Conservation (phyloP, 1,140 invertebrate genomes). For the Vanessa tameamea region DNA sequence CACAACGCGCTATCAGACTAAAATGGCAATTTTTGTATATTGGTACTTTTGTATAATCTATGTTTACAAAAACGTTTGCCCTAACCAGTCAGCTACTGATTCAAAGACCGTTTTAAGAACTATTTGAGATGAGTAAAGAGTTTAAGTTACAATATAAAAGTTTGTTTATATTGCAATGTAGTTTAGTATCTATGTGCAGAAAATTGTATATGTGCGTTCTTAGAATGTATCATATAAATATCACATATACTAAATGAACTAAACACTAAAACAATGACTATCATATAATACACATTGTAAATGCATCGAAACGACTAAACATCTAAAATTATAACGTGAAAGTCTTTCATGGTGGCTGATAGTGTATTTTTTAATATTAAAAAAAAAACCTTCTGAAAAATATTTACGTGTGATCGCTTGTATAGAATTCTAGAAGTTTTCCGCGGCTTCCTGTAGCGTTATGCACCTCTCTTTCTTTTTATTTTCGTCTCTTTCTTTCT, state of each 20-base stretch:
- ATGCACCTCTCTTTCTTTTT: too few relatives aligned
- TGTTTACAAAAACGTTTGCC: too few relatives aligned
- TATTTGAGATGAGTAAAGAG: too few relatives aligned
- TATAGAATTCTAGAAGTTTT: too few relatives aligned
- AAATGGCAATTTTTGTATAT: too few relatives aligned
- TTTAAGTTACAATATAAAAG: too few relatives aligned
- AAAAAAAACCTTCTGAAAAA: neutral
- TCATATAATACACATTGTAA: constrained; percentile 39
- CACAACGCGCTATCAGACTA: too few relatives aligned
- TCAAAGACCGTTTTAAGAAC: too few relatives aligned
- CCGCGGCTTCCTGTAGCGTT: too few relatives aligned
- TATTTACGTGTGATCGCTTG: neutral
- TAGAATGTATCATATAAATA: neutral
- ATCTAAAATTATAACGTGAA: constrained; percentile 9
- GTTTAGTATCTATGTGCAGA: neutral
- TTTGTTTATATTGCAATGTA: neutral
- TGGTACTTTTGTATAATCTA: too few relatives aligned
- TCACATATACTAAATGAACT: constrained; percentile 1
- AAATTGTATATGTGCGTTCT: constrained; percentile 1
- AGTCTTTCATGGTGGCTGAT: constrained; percentile 2
- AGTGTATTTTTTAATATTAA: constrained; percentile 6
- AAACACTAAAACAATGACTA: constrained; percentile 12
- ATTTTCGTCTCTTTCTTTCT: too few relatives aligned
- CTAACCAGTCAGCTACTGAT: too few relatives aligned
- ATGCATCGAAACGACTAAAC: constrained; percentile 51